A percentile compares a stretch with the other conserved stretches of the same genome.
Evolutionary conservation across 2,113 vertebrate species (phyloP).

Genomic region (Myodes glareolus): DNA sequence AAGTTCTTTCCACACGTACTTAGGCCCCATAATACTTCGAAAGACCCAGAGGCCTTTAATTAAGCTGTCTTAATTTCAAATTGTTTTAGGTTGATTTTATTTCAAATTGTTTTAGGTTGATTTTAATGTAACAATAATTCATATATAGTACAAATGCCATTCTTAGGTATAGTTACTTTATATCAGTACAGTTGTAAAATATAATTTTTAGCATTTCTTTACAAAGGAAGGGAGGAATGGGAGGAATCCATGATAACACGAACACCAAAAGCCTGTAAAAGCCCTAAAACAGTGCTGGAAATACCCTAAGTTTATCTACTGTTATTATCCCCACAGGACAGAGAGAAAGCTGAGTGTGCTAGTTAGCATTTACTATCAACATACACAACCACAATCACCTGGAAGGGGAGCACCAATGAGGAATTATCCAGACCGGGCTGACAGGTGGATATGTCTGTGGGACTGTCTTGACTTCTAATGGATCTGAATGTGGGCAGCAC

Average conservation of each 20-base stretch:
- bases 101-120: conserved; percentile 56
- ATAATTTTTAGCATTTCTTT: conserved; percentile 44
- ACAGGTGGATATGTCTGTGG: neutral
- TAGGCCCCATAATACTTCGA: neutral
- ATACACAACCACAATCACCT: neutral
- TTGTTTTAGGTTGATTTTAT: conserved; percentile 52
- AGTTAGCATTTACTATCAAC: neutral
- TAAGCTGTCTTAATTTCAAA: neutral
- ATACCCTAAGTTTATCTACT: neutral
- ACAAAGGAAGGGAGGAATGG: neutral
- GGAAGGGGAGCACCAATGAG: neutral
- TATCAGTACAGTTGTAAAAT: conserved; percentile 14
- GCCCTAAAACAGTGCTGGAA: neutral
- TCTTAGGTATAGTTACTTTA: conserved; percentile 32
- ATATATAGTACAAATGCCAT: neutral
- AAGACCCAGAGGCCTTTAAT: neutral
- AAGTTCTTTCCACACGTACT: neutral
- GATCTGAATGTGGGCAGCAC: neutral
- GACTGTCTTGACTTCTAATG: too few relatives aligned
- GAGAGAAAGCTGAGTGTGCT: neutral
- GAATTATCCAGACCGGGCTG: neutral
- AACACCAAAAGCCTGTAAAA: neutral
- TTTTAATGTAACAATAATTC: neutral
- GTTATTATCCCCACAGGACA: neutral
- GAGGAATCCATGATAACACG: neutral